Base-by-base conservation (phyloP, 2,888 invertebrate genomes). In the Stenodema calcarata region DNA sequence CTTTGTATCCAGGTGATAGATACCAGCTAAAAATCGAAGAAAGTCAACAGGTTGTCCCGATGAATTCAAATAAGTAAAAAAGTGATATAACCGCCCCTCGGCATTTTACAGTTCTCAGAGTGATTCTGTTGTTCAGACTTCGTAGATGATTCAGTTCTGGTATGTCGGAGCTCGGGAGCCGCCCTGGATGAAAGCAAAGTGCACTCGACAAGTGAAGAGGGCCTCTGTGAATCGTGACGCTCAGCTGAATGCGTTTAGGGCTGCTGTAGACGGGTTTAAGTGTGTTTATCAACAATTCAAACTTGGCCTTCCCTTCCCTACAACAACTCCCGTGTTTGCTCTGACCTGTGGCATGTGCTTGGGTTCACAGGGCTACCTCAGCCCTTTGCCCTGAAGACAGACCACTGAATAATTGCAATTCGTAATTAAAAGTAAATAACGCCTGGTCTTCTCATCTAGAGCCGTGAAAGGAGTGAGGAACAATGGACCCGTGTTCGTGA, bases 231-330 rank as follows among this genome's bases (percentile, higher is more conserved):
- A 18, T 82, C 82, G 82, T 82, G 82, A 82, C 69, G 62, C 50
- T 18, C 62, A 14, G 18, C 70, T 82, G 82, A 82, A 82, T 82
- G 82, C 80, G 80, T 81, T 81, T 81, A 69, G 70, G 28, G 54
- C 18, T 18, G n/a, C 70, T 18, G 69, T 82, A 82, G 82, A 82
- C 82, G 35, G 82, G 82, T 82, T 81, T 82, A 82, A 82, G 82
- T 82, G 82, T 82, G 82, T 82, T 82, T 82, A 82, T 82, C 82
- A 82, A 82, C 82, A 82, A 82, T 82, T 82, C 82, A 82, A 82
- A 80, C 80, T 50, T 12, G 44, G 42, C 47, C 44, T 73, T 35
- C 44, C 44, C n/a, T 23, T 27, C 27, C 23, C 47, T 62, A 78
- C 78, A 62, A 42, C 82, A 62, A 41, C 47, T 14, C 27, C 27